Evolutionary conservation across 2,888 invertebrate species (phyloP).

Genomic region (Galerucella calmariensis): DNA sequence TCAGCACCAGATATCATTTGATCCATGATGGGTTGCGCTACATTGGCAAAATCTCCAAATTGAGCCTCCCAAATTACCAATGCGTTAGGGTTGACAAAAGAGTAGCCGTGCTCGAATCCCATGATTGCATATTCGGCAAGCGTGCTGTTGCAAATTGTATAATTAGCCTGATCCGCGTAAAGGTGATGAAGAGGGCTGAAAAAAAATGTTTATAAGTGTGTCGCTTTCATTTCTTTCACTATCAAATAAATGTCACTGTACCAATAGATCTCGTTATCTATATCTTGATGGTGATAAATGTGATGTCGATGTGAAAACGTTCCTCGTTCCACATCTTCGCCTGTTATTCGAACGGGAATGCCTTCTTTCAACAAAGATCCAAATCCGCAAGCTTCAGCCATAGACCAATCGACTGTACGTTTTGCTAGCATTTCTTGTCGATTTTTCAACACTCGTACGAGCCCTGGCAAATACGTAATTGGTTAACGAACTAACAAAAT

Average conservation of each 20-base stretch:
- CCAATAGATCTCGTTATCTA: conserved; percentile 79
- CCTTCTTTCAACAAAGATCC: conserved; percentile 97
- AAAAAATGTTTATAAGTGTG: background rate
- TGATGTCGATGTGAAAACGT: conserved; percentile 92
- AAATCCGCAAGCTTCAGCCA: conserved; percentile 97
- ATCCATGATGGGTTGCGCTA: conserved; percentile 97
- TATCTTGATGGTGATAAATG: conserved; percentile 97
- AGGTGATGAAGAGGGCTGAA: conserved; percentile 85
- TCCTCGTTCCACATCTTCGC: conserved; percentile 97
- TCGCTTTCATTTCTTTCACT: too few species aligned
- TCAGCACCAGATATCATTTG: conserved; percentile 93
- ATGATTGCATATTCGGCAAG: conserved; percentile 92
- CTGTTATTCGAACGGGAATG: conserved; percentile 92
- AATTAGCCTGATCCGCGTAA: conserved; percentile 96
- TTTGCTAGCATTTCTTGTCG: conserved; percentile 93
- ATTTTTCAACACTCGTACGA: conserved; percentile 86
- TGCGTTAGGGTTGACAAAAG: conserved; percentile 97
- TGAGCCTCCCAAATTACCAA: conserved; percentile 98
- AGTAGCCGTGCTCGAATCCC: conserved; percentile 79
- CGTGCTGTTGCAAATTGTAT: conserved; percentile 98
- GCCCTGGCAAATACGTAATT: conserved; percentile 6
- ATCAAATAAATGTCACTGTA: background rate
- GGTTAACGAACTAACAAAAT: background rate
- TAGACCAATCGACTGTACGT: conserved; percentile 93
- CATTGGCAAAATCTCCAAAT: conserved; percentile 99